phyloP scores from a whole-genome alignment of 2,113 vertebrate genomes.

The Thomomys bottae region DNA sequence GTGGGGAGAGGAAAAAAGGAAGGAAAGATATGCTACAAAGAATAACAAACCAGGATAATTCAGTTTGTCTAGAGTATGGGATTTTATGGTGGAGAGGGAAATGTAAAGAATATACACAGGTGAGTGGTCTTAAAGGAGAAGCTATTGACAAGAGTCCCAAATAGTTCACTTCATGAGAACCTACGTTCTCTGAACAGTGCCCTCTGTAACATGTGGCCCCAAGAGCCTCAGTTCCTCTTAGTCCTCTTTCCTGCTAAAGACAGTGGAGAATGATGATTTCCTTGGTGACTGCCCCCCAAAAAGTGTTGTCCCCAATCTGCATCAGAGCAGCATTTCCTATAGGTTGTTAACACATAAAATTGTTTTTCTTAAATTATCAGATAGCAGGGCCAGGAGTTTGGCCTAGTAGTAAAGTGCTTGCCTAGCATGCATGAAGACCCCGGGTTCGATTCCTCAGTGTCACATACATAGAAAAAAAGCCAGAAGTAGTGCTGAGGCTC shows the following conservation, averaged over 20 bases:
- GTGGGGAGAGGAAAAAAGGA: neutral
- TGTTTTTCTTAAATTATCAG: neutral
- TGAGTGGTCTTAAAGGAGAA: neutral
- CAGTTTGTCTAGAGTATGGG: neutral
- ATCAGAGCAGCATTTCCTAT: neutral
- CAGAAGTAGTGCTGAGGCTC: no score
- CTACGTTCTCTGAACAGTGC: neutral
- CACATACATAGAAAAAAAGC: no score
- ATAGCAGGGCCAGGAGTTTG: no score
- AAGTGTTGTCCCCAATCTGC: neutral
- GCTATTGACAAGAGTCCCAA: neutral
- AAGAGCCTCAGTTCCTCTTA: neutral
- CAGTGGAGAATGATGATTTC: neutral
- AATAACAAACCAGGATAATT: neutral
- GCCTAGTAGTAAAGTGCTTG: no score
- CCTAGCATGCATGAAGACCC: no score
- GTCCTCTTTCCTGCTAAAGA: neutral
- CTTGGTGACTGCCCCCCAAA: neutral
- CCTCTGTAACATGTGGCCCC: neutral
- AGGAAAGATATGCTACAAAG: neutral
- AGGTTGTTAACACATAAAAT: neutral
- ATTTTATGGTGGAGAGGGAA: conserved; percentile 1
- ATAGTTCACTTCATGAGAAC: neutral
- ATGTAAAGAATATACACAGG: neutral
- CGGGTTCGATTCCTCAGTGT: no score